phyloP scores from a whole-genome alignment of 2,797 vertebrate genomes.

The Phoeniculus purpureus region DNA sequence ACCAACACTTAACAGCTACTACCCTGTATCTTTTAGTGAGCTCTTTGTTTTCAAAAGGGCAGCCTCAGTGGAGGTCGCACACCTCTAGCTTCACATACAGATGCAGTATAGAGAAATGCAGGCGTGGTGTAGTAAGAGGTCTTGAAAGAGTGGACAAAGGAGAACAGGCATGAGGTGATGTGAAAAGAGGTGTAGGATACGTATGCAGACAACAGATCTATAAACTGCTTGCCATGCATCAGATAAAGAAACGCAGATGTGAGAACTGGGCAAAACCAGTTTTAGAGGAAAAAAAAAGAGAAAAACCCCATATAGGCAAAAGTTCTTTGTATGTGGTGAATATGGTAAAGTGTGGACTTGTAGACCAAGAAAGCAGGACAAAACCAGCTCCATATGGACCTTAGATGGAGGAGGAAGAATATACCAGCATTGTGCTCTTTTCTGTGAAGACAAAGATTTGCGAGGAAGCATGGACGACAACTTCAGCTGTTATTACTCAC shows the following conservation, averaged over 20 bases:
- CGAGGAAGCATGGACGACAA: not conserved
- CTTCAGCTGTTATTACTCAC: not conserved
- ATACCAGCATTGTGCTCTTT: not conserved
- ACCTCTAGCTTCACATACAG: not conserved
- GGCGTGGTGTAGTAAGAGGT: not conserved
- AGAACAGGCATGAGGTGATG: not conserved
- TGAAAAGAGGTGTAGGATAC: not conserved
- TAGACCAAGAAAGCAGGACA: not conserved
- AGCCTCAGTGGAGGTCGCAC: not conserved
- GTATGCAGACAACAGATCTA: not conserved
- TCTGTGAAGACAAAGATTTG: not conserved
- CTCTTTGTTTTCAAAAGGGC: not conserved
- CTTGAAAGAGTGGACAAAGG: not conserved
- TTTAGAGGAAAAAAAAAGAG: not conserved
- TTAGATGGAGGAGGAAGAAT: not conserved
- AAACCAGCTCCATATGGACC: not conserved
- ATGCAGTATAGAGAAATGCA: not conserved
- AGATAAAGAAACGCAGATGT: not conserved
- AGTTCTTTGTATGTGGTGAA: not conserved
- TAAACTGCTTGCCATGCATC: not conserved
- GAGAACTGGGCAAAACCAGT: not conserved
- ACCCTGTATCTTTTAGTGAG: not conserved
- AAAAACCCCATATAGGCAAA: not conserved
- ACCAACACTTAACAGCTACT: fast-evolving
- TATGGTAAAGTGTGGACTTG: not conserved